phyloP scores from a whole-genome alignment of 2,888 invertebrate genomes.

The Macaria notata region DNA sequence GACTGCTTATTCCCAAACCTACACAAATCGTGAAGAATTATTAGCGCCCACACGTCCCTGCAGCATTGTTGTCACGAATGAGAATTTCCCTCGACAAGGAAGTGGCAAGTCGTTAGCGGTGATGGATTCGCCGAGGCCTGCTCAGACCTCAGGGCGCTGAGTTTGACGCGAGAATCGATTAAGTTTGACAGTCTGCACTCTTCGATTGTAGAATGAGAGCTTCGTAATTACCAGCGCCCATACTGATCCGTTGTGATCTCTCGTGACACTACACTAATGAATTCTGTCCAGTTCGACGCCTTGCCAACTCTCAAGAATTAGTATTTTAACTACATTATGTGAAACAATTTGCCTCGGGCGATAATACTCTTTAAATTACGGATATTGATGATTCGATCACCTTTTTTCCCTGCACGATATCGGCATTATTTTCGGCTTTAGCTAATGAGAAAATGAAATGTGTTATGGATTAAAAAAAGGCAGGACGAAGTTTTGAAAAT shows the following conservation, averaged over 20 bases:
- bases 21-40: constrained; percentile 41
- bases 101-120: constrained; percentile 56
- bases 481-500: not conserved
- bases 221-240: constrained; percentile 63
- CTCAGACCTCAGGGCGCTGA: constrained; percentile 52
- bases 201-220: constrained; percentile 62
- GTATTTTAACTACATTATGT: constrained; percentile 54
- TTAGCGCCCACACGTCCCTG: constrained; percentile 42
- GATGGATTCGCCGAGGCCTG: constrained; percentile 54
- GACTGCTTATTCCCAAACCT: constrained; percentile 45
- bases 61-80: constrained; percentile 46
- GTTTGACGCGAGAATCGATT: constrained; percentile 71
- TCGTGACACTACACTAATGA: constrained; percentile 70
- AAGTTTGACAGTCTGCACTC: constrained; percentile 67
- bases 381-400: constrained; percentile 51
- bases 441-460: constrained; percentile 35
- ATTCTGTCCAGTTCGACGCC: constrained; percentile 69
- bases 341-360: constrained; percentile 40
- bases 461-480: constrained; percentile 15
- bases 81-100: constrained; percentile 50
- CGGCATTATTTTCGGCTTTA: constrained; percentile 14
- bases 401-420: constrained; percentile 29
- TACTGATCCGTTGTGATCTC: constrained; percentile 50
- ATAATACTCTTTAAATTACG: constrained; percentile 48
- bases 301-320: constrained; percentile 56